Evolutionary conservation across 2,113 vertebrate species (phyloP), one percentile per base, ranked within the genome.

Genomic region (Circaetus cinerascens): DNA sequence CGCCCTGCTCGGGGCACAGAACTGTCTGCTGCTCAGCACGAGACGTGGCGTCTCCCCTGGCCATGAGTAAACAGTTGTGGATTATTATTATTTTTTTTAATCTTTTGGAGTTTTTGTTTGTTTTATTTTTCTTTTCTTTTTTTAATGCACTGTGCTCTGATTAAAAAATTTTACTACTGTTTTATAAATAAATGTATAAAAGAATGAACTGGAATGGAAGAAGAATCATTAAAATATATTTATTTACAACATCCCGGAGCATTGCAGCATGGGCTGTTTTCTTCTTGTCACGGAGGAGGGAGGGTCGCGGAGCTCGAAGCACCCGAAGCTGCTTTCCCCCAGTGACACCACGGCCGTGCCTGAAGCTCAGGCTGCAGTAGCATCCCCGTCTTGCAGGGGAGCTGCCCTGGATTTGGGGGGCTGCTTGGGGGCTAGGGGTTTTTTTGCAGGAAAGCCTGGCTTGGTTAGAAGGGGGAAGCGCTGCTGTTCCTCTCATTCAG

Each of bases 151-250:
- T 96, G 94, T 95, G 96, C 95, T 87, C 93, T 94, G 97, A 97
- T 97, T 97, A 84, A 90, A 95, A 97, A 87, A 97, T 96, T 97
- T 98, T 98, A 98, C 96, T 98, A 97, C 97, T 98, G 97, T 98
- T 98, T 98, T 98, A 97, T 98, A 98, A 98, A 97, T 79, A 98
- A 97, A 97, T 97, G 96, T 98, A 89, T 93, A 96, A 98, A 97
- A 96, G 95, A 96, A 97, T 97, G 96, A 96, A 97, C 97, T 98
- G 97, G 95, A 97, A 97, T 96, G 97, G 95, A 92, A 89, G 95
- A 95, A 90, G 90, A 96, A 97, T 97, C 95, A 98, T 97, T 98
- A 97, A 98, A 97, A 97, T 97, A 95, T 97, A 98, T 97, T 98
- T 98, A 98, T 98, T 98, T 98, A 98, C 96, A 94, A 97, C 95